Conservation (phyloP, 2,113 vertebrate genomes). For the Grus americana region DNA sequence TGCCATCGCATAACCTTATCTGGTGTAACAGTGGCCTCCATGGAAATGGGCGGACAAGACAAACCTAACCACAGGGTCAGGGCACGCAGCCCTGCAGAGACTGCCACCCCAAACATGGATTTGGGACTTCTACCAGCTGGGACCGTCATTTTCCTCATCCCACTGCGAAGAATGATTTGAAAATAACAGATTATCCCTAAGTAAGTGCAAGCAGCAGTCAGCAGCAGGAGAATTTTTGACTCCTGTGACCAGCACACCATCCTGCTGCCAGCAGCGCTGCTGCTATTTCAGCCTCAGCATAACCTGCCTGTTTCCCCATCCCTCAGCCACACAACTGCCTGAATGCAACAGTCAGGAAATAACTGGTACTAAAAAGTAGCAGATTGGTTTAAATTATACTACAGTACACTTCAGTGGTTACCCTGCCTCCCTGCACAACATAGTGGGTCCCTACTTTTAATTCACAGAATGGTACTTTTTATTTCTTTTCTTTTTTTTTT, state of each 20-base stretch:
- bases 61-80: neutral
- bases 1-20: neutral
- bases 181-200: neutral
- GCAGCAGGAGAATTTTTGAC: neutral
- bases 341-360: neutral
- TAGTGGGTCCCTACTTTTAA: neutral
- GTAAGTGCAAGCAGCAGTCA: neutral
- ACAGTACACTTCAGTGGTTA: neutral
- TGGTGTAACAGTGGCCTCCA: neutral
- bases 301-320: neutral
- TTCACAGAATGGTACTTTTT: neutral
- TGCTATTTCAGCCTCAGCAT: neutral
- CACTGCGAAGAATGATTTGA: neutral
- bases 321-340: neutral
- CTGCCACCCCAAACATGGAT: neutral
- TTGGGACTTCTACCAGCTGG: neutral
- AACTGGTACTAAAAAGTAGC: neutral
- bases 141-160: neutral
- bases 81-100: neutral
- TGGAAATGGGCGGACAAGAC: neutral
- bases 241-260: accelerated
- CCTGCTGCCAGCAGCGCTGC: neutral
- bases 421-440: neutral
- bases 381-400: neutral
- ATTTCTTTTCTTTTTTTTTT: neutral